Base-by-base conservation (phyloP, 2,113 vertebrate genomes). In the Elephas maximus region DNA sequence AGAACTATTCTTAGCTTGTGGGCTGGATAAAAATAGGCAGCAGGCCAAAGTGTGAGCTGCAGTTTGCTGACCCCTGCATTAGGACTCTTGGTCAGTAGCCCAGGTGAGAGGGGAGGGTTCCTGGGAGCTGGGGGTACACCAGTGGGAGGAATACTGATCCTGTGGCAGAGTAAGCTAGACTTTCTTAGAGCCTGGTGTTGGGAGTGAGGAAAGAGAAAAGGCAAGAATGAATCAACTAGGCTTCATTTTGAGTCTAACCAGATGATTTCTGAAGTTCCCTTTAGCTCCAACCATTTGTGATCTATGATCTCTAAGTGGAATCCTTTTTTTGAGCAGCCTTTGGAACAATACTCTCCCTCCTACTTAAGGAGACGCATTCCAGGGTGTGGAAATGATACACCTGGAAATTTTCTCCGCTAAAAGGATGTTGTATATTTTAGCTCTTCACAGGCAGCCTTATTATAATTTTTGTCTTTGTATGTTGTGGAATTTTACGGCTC, bases 381-480 rank as follows among this genome's bases (percentile, higher is more conserved):
- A 97, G 30, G 20, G 79, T 95, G 89, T 97, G 93, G 89, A 88
- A 93, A 85, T 57, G 78, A 51, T 80, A 97, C 91, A 82, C 65
- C 81, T 95, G 93, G 80, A 80, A 73, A 63, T 81, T 89, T 91
- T 92, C 94, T 90, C 18, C n/a, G 63, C 57, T 87, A 48, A 83
- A 78, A 41, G 44, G 86, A 57, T 69, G 30, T 63, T 81, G 6
- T 97, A 90, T 97, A 97, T 97, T 95, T 97, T 98, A 97, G 90
- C 69, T 97, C 77, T 97, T 97, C 94, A 88, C 93, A 69, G 79
- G 80, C 51, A 86, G 88, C 37, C 62, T 96, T 83, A 91, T 96
- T 97, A 94, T 96, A 97, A 90, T 44, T 92, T 93, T 74, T 88
- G 45, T 96, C 96, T 96, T 98, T 98, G 53, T 95, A 41, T 67